Evolutionary conservation across 2,113 vertebrate species (phyloP).

Genomic region (Panthera tigris): DNA sequence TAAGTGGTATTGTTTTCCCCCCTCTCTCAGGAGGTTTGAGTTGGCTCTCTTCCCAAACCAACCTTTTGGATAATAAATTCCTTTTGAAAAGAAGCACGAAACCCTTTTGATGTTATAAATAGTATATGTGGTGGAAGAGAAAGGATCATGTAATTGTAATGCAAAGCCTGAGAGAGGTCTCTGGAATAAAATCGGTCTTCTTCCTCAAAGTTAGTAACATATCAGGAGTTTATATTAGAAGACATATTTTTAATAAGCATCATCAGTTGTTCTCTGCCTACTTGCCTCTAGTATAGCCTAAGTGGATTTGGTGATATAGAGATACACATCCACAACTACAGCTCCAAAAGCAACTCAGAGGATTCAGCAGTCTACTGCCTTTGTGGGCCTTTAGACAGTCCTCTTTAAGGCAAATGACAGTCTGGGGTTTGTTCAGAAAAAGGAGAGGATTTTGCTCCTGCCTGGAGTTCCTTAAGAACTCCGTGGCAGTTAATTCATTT

Average conservation of each 20-base stretch:
- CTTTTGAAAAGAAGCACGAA: conserved; percentile 56
- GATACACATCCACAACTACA: neutral
- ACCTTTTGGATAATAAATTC: conserved; percentile 71
- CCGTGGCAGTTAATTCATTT: neutral
- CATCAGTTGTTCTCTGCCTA: neutral
- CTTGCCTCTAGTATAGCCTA: neutral
- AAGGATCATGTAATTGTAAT: neutral
- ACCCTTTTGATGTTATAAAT: conserved; percentile 65
- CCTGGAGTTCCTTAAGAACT: conserved; percentile 48
- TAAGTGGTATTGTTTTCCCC: conserved; percentile 31
- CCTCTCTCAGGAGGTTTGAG: conserved; percentile 23
- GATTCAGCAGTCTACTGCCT: neutral
- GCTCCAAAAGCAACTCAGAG: conserved; percentile 43
- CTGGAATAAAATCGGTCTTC: neutral
- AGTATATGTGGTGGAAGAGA: conserved; percentile 21
- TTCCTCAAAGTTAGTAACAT: neutral
- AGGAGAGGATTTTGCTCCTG: conserved; percentile 48
- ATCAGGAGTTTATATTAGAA: conserved; percentile 22
- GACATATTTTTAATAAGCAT: conserved; percentile 20
- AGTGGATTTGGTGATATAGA: neutral
- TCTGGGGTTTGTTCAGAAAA: conserved; percentile 34
- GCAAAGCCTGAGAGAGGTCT: conserved; percentile 13
- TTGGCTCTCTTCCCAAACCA: conserved; percentile 59
- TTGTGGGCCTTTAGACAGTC: neutral
- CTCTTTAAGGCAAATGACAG: neutral